These are phyloP conservation scores for Propithecus deckenii DNA, from an alignment of 2,797 vertebrate species.

Conservation along the genomic window DNA sequence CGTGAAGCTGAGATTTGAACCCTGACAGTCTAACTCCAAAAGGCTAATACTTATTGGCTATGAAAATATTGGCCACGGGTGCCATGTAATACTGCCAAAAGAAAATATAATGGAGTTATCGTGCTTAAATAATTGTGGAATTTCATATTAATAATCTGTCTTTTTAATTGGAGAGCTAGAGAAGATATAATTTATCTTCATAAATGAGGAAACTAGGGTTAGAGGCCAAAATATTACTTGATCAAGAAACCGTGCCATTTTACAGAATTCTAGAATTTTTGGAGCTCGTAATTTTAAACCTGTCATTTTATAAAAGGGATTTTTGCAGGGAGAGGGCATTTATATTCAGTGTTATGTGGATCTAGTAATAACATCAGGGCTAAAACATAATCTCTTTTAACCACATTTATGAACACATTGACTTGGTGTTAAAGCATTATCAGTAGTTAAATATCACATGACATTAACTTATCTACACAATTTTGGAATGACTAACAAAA, in stretches of 20 bases:
- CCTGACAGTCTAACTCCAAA: background rate
- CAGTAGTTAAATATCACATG: background rate
- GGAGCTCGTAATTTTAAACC: background rate
- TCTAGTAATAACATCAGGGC: background rate
- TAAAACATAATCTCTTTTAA: background rate
- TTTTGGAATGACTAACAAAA: background rate
- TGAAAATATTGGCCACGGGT: background rate
- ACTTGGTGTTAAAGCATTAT: background rate
- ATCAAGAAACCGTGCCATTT: background rate
- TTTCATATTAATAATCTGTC: background rate
- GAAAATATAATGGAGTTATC: background rate
- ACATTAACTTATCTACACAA: background rate
- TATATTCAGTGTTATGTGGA: background rate
- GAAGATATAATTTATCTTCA: background rate
- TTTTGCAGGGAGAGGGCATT: background rate
- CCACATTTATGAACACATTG: background rate
- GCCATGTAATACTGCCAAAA: background rate
- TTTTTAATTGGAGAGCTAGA: background rate
- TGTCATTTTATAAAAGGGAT: background rate
- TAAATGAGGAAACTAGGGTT: background rate
- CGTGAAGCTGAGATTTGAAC: background rate
- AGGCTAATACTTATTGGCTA: background rate
- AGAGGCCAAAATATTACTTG: background rate
- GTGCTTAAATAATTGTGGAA: background rate
- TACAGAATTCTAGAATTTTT: background rate